Evolutionary conservation across 2,113 vertebrate genomes (phyloP).

Genomic region (Mobula birostris): DNA sequence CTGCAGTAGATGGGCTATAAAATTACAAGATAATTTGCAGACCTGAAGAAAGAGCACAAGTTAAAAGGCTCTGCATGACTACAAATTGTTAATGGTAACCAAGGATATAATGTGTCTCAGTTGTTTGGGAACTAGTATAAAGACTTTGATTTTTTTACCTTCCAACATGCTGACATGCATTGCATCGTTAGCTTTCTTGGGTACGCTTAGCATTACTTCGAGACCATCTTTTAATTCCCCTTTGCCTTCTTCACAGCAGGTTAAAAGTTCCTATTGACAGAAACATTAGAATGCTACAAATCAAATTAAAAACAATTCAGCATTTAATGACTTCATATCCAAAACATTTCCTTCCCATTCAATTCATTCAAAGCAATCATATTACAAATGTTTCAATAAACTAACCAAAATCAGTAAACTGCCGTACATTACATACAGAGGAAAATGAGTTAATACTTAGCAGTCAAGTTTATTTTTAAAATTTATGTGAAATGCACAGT

Average conservation of each 20-base stretch:
- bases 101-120: neutral
- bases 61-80: neutral
- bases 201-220: slow-evolving; percentile 95
- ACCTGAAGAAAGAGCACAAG: neutral
- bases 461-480: too few species aligned
- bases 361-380: neutral
- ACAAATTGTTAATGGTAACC: neutral
- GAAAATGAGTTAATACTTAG: too few species aligned
- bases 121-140: neutral
- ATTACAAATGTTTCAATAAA: neutral
- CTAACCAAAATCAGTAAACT: neutral
- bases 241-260: slow-evolving; percentile 96
- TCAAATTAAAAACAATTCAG: neutral
- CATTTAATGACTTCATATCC: neutral
- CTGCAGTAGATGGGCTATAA: neutral
- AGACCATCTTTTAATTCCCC: slow-evolving; percentile 94
- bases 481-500: too few species aligned
- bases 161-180: slow-evolving; percentile 99
- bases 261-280: slow-evolving; percentile 78
- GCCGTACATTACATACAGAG: too few species aligned
- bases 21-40: neutral
- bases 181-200: slow-evolving; percentile 93
- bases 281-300: slow-evolving; percentile 21
- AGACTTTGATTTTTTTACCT: slow-evolving; percentile 57
- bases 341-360: neutral